Evolutionary conservation across 2,113 vertebrate genomes (phyloP).

Genomic region (Rhinogobius similis): DNA sequence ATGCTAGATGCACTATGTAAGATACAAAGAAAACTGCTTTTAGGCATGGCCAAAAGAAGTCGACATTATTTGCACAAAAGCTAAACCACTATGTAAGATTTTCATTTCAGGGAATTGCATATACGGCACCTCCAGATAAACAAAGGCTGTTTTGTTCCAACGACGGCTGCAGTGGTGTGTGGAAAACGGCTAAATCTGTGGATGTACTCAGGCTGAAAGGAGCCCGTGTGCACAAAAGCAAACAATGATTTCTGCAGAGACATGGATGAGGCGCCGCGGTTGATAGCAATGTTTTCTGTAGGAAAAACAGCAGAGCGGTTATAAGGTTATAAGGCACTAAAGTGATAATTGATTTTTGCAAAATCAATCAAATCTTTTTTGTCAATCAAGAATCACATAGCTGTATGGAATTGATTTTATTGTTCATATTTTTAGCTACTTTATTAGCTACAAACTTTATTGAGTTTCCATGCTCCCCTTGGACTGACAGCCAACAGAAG

Average conservation of each 20-base stretch:
- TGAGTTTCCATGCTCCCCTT: conserved; percentile 1
- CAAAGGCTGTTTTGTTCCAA: neutral
- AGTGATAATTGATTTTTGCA: conserved; percentile 2
- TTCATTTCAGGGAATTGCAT: conserved; percentile 7
- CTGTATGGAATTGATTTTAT: conserved; percentile 22
- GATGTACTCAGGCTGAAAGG: conserved; percentile 9
- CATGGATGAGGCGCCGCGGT: neutral
- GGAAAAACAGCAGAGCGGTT: conserved; percentile 7
- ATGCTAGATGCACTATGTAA: neutral
- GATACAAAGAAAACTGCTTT: neutral
- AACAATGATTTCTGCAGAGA: conserved; percentile 11
- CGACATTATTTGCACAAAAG: conserved; percentile 7
- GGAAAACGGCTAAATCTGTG: conserved; percentile 3
- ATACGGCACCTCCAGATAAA: conserved; percentile 10
- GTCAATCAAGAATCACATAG: conserved; percentile 18
- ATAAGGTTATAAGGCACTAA: conserved; percentile 11
- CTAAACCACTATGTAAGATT: conserved; percentile 8
- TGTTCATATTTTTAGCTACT: conserved; percentile 17
- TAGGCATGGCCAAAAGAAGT: conserved; percentile 3
- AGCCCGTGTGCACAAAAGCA: conserved; percentile 2
- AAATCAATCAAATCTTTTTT: conserved; percentile 14
- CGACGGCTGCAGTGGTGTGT: neutral
- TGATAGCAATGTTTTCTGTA: conserved; percentile 4
- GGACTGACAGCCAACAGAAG: neutral
- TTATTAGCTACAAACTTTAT: conserved; percentile 11